These are phyloP conservation scores for Ridgeia piscesae DNA, from an alignment of 1,140 invertebrate genomes.

Conservation along the genomic window DNA sequence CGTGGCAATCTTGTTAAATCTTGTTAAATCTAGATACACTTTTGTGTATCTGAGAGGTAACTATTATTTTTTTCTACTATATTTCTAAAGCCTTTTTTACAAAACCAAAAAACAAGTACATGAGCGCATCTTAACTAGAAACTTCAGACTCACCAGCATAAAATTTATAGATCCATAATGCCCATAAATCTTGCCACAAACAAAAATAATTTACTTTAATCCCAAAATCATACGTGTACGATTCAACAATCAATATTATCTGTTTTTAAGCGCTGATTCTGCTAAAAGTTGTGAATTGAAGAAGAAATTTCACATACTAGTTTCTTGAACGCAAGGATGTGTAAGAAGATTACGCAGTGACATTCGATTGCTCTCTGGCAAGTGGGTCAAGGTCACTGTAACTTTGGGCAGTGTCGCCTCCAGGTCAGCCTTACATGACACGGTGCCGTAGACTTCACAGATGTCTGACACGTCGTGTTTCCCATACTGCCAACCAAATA, in stretches of 20 bases:
- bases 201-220: neutral
- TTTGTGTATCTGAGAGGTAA: no score
- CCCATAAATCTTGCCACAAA: neutral
- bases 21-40: no score
- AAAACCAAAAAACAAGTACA: no score
- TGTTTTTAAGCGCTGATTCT: neutral
- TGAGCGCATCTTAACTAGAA: neutral
- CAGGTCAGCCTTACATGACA: conserved; percentile 47
- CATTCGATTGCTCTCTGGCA: conserved; percentile 34
- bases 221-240: neutral
- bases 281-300: neutral
- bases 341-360: conserved; percentile 45
- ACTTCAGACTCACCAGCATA: neutral
- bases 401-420: conserved; percentile 45
- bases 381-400: conserved; percentile 44
- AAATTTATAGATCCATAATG: neutral
- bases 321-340: conserved; percentile 47
- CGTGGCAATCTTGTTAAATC: no score
- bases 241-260: neutral
- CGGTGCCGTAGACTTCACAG: conserved; percentile 48
- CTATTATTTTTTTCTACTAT: no score
- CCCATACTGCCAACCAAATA: conserved; percentile 39
- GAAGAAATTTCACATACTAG: neutral
- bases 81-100: no score
- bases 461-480: conserved; percentile 41